Base-by-base conservation (phyloP, 2,888 invertebrate genomes). In the Plagodis dolabraria region DNA sequence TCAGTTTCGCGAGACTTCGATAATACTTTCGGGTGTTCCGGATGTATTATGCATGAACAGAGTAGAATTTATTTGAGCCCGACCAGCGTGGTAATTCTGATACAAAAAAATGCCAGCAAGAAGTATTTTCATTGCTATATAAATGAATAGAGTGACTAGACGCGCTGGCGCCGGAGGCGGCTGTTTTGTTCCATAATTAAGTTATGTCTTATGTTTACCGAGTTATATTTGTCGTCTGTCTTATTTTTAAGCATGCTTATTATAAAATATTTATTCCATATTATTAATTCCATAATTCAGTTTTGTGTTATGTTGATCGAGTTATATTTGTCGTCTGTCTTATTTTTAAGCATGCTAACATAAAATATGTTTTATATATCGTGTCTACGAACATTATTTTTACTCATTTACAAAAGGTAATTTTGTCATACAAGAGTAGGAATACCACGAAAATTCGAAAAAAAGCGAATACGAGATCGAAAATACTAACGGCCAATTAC, bases 21-120 rank as follows among this genome's bases (percentile, higher is more conserved):
- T 71, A 69, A 68, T 72, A 74, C 71, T 62, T 33, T 43, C 43
- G 12, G 40, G 38, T 22, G 12, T 43, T n/a, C 65, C 52, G 64
- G 51, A 83, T 83, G 78, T 81, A 75, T 85, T 77, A 85, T 81
- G 76, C 79, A 85, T 85, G 80, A 86, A 75, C 65, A 66, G 72
- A 75, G 67, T 77, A 75, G 75, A 75, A 76, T 75, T 74, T 72
- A 61, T 62, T 53, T 63, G 57, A 38, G 35, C 64, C 68, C 70
- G 71, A 72, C 71, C 72, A 73, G 68, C 22, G 57, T 64, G 68
- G 40, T 40, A 22, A 60, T 53, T 44, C 57, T 70, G 70, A 73
- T 73, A 69, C 73, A 71, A 64, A 72, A 69, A 72, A 74, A 22
- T 22, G 22, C 22, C 22, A 65, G 69, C 64, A 68, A 64, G 53